Base-by-base conservation (phyloP, 2,797 vertebrate species). In the Characodon lateralis region DNA sequence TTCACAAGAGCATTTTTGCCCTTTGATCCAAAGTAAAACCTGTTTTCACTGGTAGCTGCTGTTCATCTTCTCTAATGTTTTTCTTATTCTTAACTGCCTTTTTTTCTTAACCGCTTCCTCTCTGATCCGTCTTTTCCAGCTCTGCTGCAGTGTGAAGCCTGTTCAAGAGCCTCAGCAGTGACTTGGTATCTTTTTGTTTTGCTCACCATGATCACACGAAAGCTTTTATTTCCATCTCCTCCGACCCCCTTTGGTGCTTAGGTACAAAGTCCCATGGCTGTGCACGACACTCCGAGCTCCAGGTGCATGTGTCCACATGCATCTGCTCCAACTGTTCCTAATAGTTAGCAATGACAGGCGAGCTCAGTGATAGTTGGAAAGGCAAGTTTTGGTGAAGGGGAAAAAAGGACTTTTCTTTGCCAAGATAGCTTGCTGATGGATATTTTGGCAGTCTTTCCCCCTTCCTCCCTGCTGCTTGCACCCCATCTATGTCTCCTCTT, bases 391-490 rank as follows among this genome's bases (percentile, higher is more conserved):
- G 72, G 78, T 79, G 72, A 74, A 76, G 69, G 82, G 73, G 66
- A 74, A 73, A 69, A 69, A 56, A 61, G 51, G 26, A 22, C 53
- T 28, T 85, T 73, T 75, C 13, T 1, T 72, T 89, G 88, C 85
- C 87, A 89, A 76, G 59, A 80, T 76, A 18, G 46, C 82, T 84
- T 39, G 79, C 78, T 92, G 89, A 90, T 90, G 80, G 87, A 89
- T 90, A 77, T 88, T 78, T 92, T 89, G 88, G 88, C 79, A 70
- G 78, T 83, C 66, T 82, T 69, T 73, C 72, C 58, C 74, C 68
- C 50, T 75, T 78, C 76, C 70, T 77, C 82, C 86, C 89, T 76
- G 84, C 84, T 89, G 91, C 68, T 79, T 31, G 63, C 83, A 51
- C 80, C 73, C 73, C 18, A 12, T 74, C 61, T 73, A 74, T 31